phyloP scores from a whole-genome alignment of 2,888 invertebrate species.

The Drosophila emarginata region DNA sequence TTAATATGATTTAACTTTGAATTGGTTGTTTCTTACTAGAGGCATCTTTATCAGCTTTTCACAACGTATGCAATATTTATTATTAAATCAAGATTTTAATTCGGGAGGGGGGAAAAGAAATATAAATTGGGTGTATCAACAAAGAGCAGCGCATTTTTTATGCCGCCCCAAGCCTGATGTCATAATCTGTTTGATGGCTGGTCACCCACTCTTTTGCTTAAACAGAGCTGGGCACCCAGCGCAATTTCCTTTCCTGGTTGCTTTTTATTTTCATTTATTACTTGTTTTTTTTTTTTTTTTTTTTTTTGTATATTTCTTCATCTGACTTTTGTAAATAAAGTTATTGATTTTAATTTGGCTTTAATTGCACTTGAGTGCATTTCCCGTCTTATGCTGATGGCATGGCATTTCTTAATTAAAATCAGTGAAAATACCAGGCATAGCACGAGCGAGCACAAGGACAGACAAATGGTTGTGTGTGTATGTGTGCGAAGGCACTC shows the following conservation, averaged over 20 bases:
- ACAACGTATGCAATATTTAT: neutral
- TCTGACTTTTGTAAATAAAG: constrained; percentile 46
- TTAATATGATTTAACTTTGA: too few species aligned
- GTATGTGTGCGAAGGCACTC: neutral
- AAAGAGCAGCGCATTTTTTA: constrained; percentile 31
- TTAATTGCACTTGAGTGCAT: constrained; percentile 73
- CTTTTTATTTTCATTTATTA: too few species aligned
- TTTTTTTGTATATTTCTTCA: too few species aligned
- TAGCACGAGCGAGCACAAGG: constrained; percentile 13
- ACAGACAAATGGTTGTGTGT: neutral
- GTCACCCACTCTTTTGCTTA: constrained; percentile 13
- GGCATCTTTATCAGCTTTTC: too few species aligned
- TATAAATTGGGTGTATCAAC: constrained; percentile 63
- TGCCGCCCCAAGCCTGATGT: constrained; percentile 37
- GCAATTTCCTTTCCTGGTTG: too few species aligned
- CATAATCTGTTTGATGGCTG: constrained; percentile 67
- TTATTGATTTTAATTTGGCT: constrained; percentile 75
- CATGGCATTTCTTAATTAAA: constrained; percentile 69
- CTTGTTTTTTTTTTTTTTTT: too few species aligned
- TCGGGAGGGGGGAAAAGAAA: constrained; percentile 41
- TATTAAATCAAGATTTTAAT: neutral
- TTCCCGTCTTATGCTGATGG: constrained; percentile 45
- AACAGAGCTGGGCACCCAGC: neutral
- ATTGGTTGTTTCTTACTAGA: too few species aligned
- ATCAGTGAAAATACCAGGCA: constrained; percentile 47